Conservation (phyloP, 2,113 vertebrate species). For the Taurulus bubalis region DNA sequence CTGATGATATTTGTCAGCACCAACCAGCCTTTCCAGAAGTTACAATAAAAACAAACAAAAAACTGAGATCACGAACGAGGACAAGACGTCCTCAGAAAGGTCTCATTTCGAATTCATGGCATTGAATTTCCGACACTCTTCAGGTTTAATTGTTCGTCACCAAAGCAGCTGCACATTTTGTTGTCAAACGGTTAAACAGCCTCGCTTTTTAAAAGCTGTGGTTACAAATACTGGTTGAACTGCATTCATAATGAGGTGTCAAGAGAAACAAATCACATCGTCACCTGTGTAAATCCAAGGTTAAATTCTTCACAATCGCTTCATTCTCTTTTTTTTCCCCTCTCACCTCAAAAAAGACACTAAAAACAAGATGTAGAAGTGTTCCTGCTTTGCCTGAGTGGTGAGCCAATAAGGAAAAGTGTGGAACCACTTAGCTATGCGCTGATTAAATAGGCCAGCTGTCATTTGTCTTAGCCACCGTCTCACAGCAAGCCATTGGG, state of each 20-base stretch:
- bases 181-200: background rate
- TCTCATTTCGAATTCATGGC: constrained; percentile 18
- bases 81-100: background rate
- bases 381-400: constrained; percentile 34
- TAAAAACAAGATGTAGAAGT: constrained; percentile 50
- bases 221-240: background rate
- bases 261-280: background rate
- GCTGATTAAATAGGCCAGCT: constrained; percentile 72
- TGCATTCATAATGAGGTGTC: background rate
- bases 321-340: no score
- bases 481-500: constrained; percentile 62
- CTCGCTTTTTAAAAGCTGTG: background rate
- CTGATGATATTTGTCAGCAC: background rate
- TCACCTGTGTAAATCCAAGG: constrained; percentile 5
- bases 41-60: background rate
- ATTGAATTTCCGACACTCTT: background rate
- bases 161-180: background rate
- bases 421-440: constrained; percentile 68
- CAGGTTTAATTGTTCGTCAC: background rate
- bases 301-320: constrained; percentile 4
- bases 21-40: background rate
- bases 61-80: background rate
- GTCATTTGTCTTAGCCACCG: constrained; percentile 71
- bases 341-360: constrained; percentile 21
- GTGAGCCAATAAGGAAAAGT: constrained; percentile 49